phyloP scores from a whole-genome alignment of 2,888 invertebrate genomes.

The Dysmachus trigonus region DNA sequence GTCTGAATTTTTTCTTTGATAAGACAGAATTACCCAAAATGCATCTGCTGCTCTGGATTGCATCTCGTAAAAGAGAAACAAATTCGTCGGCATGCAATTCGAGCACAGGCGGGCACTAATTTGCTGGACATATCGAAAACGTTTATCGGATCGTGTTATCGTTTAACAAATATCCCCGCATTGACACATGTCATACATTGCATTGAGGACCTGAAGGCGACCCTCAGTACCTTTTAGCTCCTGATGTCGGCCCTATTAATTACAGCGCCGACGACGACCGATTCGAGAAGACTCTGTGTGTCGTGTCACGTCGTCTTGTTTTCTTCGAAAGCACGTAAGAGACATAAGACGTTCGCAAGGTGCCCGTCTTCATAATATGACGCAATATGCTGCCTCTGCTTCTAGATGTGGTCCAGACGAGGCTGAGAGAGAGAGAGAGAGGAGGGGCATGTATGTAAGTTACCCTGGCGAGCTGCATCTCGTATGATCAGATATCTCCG shows the following conservation, averaged over 20 bases:
- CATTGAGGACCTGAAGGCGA: not conserved
- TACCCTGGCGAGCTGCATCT: not conserved
- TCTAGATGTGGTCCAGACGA: not conserved
- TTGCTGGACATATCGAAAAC: slow-evolving; percentile 1
- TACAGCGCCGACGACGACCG: slow-evolving; percentile 25
- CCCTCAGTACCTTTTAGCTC: slow-evolving; percentile 22
- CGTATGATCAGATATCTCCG: slow-evolving; percentile 26
- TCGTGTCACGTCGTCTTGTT: slow-evolving; percentile 3
- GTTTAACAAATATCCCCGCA: slow-evolving; percentile 12
- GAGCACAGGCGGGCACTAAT: not conserved
- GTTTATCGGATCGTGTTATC: slow-evolving; percentile 18
- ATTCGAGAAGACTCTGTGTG: too few relatives aligned
- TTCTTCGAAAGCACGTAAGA: not conserved
- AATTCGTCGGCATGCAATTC: not conserved
- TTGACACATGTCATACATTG: slow-evolving; percentile 33
- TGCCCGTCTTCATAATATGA: not conserved
- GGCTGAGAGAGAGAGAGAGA: not conserved
- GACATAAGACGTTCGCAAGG: slow-evolving; percentile 2
- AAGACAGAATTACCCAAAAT: not conserved
- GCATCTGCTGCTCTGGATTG: not conserved
- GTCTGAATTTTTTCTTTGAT: not conserved
- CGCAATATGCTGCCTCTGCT: slow-evolving; percentile 7
- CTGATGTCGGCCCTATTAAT: slow-evolving; percentile 37
- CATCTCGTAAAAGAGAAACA: not conserved
- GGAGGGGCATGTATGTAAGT: not conserved